phyloP scores from a whole-genome alignment of 2,888 invertebrate species.

The Dugesia japonica region DNA sequence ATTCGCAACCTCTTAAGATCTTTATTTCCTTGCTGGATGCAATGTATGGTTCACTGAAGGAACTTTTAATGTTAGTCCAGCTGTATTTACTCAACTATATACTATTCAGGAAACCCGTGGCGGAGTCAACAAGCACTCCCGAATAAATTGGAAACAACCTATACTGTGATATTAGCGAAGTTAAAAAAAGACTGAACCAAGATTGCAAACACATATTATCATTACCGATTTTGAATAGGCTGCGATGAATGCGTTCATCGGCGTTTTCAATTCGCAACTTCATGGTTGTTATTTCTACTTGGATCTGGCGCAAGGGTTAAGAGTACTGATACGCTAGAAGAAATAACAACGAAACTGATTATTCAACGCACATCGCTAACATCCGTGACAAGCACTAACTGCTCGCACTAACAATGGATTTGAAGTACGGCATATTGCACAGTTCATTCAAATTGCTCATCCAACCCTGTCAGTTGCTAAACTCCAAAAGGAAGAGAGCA shows the following conservation, averaged over 20 bases:
- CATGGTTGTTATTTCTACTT: not conserved
- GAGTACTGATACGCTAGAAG: not conserved
- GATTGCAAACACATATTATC: not conserved
- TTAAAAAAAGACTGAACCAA: not conserved
- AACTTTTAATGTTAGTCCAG: not conserved
- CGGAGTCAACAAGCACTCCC: not conserved
- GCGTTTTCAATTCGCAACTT: not conserved
- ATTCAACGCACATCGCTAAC: not conserved
- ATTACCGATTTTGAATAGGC: too few species aligned
- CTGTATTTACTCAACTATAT: not conserved
- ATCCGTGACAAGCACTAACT: too few species aligned
- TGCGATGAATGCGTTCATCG: too few species aligned
- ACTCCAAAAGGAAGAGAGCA: not conserved
- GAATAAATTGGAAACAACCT: not conserved
- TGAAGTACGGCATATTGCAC: not conserved
- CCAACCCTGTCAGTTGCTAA: not conserved
- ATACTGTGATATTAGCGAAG: not conserved
- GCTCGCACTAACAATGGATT: not conserved
- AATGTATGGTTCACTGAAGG: not conserved
- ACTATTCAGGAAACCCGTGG: not conserved
- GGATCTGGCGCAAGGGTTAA: not conserved
- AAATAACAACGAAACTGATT: not conserved
- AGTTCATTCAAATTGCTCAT: not conserved
- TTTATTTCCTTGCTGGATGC: not conserved
- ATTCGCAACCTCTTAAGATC: not conserved